Evolutionary conservation across 37 sponge, comb jelly and placozoan genomes (phyloP).

Genomic region (Agelas oroides): DNA sequence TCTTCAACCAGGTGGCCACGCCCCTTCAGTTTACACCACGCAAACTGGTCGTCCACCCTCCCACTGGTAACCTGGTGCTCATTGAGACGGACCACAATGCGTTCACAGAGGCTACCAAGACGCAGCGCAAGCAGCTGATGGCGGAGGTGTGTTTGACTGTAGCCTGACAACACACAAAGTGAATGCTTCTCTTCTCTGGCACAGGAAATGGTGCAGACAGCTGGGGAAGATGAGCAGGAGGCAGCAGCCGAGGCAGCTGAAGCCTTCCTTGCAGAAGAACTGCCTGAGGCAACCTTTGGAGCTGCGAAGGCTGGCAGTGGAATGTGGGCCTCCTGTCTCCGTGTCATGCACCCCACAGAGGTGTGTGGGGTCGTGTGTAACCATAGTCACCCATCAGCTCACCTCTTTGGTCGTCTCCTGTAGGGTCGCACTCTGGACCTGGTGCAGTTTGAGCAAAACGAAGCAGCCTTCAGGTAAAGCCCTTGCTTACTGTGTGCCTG

Average conservation of each 20-base stretch:
- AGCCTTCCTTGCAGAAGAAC: conserved; percentile 86
- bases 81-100: conserved; percentile 97
- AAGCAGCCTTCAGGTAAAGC: conserved; percentile 91
- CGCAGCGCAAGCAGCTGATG: conserved; percentile 90
- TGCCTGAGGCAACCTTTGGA: conserved; percentile 90
- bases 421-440: conserved; percentile 89
- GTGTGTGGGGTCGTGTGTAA: conserved; percentile 14
- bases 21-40: conserved; percentile 96
- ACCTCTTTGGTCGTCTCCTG: neutral
- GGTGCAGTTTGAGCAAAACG: conserved; percentile 94
- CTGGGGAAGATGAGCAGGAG: conserved; percentile 85
- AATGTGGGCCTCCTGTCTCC: conserved; percentile 95
- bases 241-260: conserved; percentile 88
- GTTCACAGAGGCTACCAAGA: conserved; percentile 95
- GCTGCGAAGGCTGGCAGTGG: conserved; percentile 92
- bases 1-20: conserved; percentile 97
- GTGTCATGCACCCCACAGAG: conserved; percentile 92
- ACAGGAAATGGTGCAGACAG: conserved; percentile 92
- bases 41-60: conserved; percentile 87
- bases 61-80: conserved; percentile 71
- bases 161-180: too few relatives aligned
- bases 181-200: too few relatives aligned
- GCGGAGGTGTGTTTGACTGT: conserved; percentile 78
- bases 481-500: neutral
- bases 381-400: too few relatives aligned